Percentiles rank a stretch among this genome's conserved stretches.
These are phyloP conservation scores for Lucinisca nassula DNA, from an alignment of 2,888 invertebrate species.

Conservation along the genomic window DNA sequence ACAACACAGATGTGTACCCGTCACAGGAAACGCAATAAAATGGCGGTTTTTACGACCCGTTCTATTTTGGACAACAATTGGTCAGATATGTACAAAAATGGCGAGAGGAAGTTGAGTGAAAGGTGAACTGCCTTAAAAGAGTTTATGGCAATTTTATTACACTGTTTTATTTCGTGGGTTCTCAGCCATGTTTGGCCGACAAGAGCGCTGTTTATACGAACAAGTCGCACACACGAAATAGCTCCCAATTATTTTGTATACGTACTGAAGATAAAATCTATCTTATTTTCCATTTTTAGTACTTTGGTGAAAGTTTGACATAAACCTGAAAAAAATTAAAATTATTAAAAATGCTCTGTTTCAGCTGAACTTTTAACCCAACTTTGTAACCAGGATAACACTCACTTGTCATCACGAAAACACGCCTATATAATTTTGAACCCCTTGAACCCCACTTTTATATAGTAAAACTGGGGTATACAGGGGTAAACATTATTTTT, in stretches of 20 bases:
- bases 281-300: too few relatives aligned
- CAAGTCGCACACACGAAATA: background rate
- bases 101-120: conserved; percentile 9
- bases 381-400: too few relatives aligned
- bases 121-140: conserved; percentile 6
- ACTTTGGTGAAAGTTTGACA: too few relatives aligned
- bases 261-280: background rate
- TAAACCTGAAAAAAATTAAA: too few relatives aligned
- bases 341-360: too few relatives aligned
- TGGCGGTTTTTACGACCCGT: conserved; percentile 52
- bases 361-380: too few relatives aligned
- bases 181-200: background rate
- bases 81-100: conserved; percentile 11
- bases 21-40: conserved; percentile 49
- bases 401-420: too few relatives aligned
- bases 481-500: too few relatives aligned
- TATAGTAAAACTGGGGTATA: too few relatives aligned
- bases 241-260: background rate
- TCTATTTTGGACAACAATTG: conserved; percentile 9
- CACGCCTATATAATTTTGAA: too few relatives aligned
- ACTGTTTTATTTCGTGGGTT: background rate
- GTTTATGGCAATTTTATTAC: background rate
- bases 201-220: background rate
- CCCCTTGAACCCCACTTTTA: too few relatives aligned
- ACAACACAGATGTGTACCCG: conserved; percentile 51